Evolutionary conservation across 2,888 invertebrate genomes (phyloP), one percentile per base, ranked within the genome.

Genomic region (Eubasilissa splendida): DNA sequence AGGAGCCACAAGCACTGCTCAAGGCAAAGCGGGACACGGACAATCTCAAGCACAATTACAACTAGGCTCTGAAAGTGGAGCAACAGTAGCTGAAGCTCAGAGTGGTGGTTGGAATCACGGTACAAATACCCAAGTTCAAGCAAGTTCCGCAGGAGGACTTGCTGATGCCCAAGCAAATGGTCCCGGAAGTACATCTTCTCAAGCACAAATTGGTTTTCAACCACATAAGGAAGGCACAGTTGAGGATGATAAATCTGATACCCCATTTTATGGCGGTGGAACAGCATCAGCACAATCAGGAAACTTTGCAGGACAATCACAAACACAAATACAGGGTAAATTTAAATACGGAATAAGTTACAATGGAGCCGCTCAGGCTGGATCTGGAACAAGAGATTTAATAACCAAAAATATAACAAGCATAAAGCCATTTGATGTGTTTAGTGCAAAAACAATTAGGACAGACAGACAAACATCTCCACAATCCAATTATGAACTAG

Each of bases 131-230:
- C 93, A 95, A 90, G 95, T 96, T 0, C 94, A 95, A 88, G 96
- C 96, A 3, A 94, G 95, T 83, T 92, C 93, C 53, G 95, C 94
- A 87, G 96, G 96, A 22, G 96, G 96, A 4, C 92, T 96, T 90
- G 96, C 96, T 2, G 96, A 96, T 87, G 95, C 96, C 0, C 96
- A 96, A 89, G 95, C 96, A 0, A 94, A 93, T 85, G 96, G 96
- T 0, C 94, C 95, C 3, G 96, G 96, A 4, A 95, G 94, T 85
- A 96, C 96, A 0, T 96, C 95, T 0, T 96, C 96, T 54, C 96
- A 96, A 89, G 96, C 96, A 3, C 96, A 96, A 88, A 96, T 96
- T 82, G 96, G 96, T 0, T 96, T 96, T 86, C 93, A 94, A 76
- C 96, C 96, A 0, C 93, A 93, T 84, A 91, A 93, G 85, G 92